These are phyloP conservation scores for Rambutsinella grinnellia DNA, from an alignment of 2,888 invertebrate genomes.

Conservation along the genomic window DNA sequence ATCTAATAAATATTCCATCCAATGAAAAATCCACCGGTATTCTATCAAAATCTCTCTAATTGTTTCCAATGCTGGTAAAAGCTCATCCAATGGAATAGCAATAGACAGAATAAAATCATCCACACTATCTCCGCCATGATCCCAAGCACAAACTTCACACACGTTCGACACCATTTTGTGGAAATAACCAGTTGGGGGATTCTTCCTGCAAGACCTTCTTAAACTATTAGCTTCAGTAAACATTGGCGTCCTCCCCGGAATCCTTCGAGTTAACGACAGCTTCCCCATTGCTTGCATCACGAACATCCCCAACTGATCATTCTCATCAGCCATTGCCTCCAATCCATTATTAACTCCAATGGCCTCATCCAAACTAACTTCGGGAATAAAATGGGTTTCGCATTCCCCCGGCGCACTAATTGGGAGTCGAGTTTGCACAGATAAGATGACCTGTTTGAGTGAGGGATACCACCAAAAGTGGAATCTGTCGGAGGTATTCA, in stretches of 20 bases:
- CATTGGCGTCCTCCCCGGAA: not conserved
- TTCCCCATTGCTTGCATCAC: not conserved
- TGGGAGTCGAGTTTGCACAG: not conserved
- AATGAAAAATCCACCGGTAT: not conserved
- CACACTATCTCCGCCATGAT: not conserved
- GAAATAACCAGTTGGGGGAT: not conserved
- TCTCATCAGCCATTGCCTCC: not conserved
- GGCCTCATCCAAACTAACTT: not conserved
- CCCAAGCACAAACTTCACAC: not conserved
- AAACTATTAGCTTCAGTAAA: not conserved
- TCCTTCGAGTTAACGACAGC: not conserved
- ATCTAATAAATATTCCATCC: not conserved
- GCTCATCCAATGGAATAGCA: not conserved
- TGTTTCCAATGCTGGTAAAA: not conserved
- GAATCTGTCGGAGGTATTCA: not conserved
- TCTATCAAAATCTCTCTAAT: not conserved
- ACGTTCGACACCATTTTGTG: conserved; percentile 6
- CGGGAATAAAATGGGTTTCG: not conserved
- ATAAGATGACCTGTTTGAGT: conserved; percentile 12
- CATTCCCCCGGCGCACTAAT: not conserved
- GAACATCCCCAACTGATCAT: not conserved
- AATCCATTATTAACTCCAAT: not conserved
- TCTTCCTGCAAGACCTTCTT: not conserved
- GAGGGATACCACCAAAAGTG: conserved; percentile 33
- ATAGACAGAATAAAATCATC: not conserved